Conservation (phyloP, 2,797 vertebrate genomes). For the Trachops cirrhosus region DNA sequence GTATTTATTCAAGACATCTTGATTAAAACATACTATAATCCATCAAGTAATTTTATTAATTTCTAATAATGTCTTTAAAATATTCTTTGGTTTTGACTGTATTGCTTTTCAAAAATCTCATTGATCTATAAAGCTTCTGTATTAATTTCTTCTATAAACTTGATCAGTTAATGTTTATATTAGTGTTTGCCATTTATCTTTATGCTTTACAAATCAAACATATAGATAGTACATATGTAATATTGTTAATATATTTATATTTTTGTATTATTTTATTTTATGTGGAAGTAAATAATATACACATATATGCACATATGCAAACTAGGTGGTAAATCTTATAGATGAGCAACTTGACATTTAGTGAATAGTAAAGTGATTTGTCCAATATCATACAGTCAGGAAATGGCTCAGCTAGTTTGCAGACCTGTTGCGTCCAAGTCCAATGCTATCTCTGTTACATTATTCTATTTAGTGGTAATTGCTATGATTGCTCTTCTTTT, state of each 20-base stretch:
- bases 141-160: constrained; percentile 16
- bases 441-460: not conserved
- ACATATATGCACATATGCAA: not conserved
- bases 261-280: not conserved
- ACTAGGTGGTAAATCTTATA: not conserved
- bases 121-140: not conserved
- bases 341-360: not conserved
- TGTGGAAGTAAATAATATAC: not conserved
- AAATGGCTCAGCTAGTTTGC: not conserved
- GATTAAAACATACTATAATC: not conserved
- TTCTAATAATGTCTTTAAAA: not conserved
- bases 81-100: not conserved
- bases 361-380: not conserved
- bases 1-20: not conserved
- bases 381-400: not conserved
- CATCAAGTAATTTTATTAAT: not conserved
- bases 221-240: not conserved
- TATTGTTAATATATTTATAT: not conserved
- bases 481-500: not conserved
- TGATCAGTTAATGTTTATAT: not conserved
- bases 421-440: not conserved
- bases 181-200: not conserved
- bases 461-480: not conserved
- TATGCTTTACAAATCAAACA: not conserved
- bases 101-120: not conserved